Percentiles rank a stretch among this genome's conserved stretches.
Evolutionary conservation across 37 sponge, comb jelly and placozoan genomes (phyloP).

Genomic region (Beroe ovata): DNA sequence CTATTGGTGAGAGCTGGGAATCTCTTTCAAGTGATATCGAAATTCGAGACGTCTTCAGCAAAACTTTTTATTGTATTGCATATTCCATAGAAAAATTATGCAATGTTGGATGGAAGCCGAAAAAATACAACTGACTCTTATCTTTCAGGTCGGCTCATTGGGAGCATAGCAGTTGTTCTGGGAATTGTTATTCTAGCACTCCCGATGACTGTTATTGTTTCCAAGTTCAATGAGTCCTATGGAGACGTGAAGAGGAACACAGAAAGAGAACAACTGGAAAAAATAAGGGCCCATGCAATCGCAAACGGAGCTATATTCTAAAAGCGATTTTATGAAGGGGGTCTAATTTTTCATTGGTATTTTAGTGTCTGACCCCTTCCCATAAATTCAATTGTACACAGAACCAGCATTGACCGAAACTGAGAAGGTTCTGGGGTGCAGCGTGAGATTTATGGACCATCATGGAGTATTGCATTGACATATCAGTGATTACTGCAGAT

Average conservation of each 20-base stretch:
- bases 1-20: constrained; percentile 45
- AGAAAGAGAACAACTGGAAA: constrained; percentile 20
- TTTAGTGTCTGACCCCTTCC: not conserved
- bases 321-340: not conserved
- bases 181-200: constrained; percentile 59
- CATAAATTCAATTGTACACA: too few species aligned
- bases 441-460: too few species aligned
- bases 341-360: not conserved
- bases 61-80: too few species aligned
- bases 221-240: constrained; percentile 42
- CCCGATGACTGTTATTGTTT: constrained; percentile 60
- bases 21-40: too few species aligned
- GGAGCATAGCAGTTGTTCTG: constrained; percentile 46
- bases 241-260: constrained; percentile 48
- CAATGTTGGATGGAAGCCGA: too few species aligned
- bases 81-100: too few species aligned
- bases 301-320: constrained; percentile 27
- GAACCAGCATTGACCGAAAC: too few species aligned
- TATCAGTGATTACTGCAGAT: too few species aligned
- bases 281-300: constrained; percentile 17
- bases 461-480: too few species aligned
- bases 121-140: too few species aligned
- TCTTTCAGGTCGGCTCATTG: constrained; percentile 59
- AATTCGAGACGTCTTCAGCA: too few species aligned
- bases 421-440: too few species aligned